Conservation (phyloP, 2,113 vertebrate genomes). For the Laterallus jamaicensis region DNA sequence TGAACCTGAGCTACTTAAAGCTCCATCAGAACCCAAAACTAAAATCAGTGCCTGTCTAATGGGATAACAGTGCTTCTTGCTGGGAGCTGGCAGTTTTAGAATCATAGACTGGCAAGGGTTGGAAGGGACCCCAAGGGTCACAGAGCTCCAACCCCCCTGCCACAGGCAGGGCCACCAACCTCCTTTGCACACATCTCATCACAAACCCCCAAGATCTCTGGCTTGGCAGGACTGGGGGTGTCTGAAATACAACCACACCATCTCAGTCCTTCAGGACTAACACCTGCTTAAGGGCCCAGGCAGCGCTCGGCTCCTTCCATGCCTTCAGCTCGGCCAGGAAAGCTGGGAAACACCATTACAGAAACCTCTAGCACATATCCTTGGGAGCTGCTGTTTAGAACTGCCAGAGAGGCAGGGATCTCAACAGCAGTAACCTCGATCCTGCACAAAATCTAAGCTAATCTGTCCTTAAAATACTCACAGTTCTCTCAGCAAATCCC, state of each 20-base stretch:
- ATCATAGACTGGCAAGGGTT: too few species aligned
- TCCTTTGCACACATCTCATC: neutral
- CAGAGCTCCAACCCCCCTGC: too few species aligned
- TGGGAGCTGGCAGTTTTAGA: neutral
- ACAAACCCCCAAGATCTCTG: neutral
- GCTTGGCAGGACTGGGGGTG: neutral
- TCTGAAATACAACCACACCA: neutral
- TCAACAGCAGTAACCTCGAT: neutral
- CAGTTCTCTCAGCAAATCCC: neutral
- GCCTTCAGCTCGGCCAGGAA: neutral
- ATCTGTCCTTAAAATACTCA: neutral
- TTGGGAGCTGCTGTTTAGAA: neutral
- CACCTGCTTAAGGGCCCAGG: neutral
- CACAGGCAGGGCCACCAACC: too few species aligned
- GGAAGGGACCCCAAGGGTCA: too few species aligned
- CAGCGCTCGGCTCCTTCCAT: neutral
- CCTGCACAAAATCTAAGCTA: neutral
- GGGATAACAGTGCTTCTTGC: rapidly evolving
- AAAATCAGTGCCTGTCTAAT: neutral
- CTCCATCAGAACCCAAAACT: neutral
- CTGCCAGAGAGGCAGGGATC: neutral
- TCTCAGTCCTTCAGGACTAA: neutral
- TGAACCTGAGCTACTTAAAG: neutral
- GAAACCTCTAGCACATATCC: neutral
- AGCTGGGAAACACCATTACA: neutral